Percentiles rank a stretch among this genome's conserved stretches.
Conservation (phyloP, 2,888 invertebrate genomes). For the Carcina quercana region DNA sequence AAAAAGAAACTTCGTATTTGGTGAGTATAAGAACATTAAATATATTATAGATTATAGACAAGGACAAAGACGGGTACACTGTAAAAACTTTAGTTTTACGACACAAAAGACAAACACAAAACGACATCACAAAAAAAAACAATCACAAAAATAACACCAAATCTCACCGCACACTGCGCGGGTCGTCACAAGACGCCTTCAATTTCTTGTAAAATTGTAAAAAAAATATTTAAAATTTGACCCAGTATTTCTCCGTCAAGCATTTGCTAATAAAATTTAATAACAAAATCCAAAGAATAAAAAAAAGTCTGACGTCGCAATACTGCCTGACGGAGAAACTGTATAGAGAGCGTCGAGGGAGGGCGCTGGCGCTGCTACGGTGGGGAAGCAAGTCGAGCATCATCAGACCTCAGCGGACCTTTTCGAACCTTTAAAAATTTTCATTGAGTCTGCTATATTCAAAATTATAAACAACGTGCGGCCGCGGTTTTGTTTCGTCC, state of each 20-base stretch:
- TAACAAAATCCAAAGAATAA: slow-evolving; percentile 26
- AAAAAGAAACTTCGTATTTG: too few species aligned
- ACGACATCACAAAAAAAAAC: slow-evolving; percentile 51
- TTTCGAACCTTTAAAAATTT: slow-evolving; percentile 66
- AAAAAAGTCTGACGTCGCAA: slow-evolving; percentile 40
- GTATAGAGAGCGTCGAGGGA: slow-evolving; percentile 22
- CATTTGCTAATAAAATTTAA: slow-evolving; percentile 48
- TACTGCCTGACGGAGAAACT: slow-evolving; percentile 43
- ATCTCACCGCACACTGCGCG: slow-evolving; percentile 31
- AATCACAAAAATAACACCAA: slow-evolving; percentile 47
- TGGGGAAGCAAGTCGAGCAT: slow-evolving; percentile 32
- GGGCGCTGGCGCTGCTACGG: slow-evolving; percentile 5
- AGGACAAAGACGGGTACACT: slow-evolving; percentile 40
- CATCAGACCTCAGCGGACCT: slow-evolving; percentile 59
- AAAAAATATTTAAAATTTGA: slow-evolving; percentile 13
- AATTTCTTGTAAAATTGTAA: slow-evolving; percentile 20
- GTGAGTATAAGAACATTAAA: too few species aligned
- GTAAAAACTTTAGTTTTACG: slow-evolving; percentile 41
- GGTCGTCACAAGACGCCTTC: slow-evolving; percentile 26
- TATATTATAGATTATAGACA: slow-evolving; percentile 48
- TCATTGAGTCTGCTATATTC: slow-evolving; percentile 64
- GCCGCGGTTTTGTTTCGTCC: slow-evolving; percentile 66
- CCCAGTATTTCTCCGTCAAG: slow-evolving; percentile 35
- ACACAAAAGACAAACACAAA: slow-evolving; percentile 34
- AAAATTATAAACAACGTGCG: slow-evolving; percentile 56